Percentiles rank a stretch among this genome's conserved stretches.
Evolutionary conservation across 2,888 invertebrate species (phyloP).

Genomic region (Vandiemenella viatica): DNA sequence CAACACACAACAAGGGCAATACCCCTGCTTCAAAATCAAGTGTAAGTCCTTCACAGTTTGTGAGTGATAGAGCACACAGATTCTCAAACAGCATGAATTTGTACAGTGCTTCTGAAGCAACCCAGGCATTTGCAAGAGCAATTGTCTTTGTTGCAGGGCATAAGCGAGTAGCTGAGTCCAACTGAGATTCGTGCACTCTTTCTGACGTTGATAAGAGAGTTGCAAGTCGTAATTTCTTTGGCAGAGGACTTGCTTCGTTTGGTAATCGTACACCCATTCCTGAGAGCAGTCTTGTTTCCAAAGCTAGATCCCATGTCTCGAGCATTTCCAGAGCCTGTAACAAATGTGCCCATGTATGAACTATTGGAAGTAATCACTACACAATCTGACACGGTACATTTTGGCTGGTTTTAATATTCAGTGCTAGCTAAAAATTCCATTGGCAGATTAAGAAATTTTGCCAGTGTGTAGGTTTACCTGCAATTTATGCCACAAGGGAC

Average conservation of each 20-base stretch:
- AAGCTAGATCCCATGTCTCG: constrained; percentile 14
- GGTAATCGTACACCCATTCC: constrained; percentile 14
- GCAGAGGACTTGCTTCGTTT: constrained; percentile 8
- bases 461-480: too few relatives aligned
- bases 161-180: constrained; percentile 20
- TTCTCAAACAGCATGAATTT: constrained; percentile 19
- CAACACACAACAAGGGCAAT: constrained; percentile 23
- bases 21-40: constrained; percentile 25
- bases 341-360: too few relatives aligned
- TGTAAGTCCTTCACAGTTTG: constrained; percentile 22
- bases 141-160: constrained; percentile 21
- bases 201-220: constrained; percentile 21
- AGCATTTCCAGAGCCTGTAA: constrained; percentile 16
- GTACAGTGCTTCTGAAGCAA: constrained; percentile 24
- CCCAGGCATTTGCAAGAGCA: constrained; percentile 22
- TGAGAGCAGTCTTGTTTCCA: constrained; percentile 14
- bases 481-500: too few relatives aligned
- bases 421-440: too few relatives aligned
- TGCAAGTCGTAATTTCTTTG: constrained; percentile 17
- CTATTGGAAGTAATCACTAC: too few relatives aligned
- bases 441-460: too few relatives aligned
- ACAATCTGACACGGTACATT: too few relatives aligned
- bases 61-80: constrained; percentile 20
- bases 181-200: constrained; percentile 18
- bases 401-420: too few relatives aligned